Percentiles rank a stretch among this genome's conserved stretches.
phyloP scores from a whole-genome alignment of 2,888 invertebrate genomes.

The Apantesis nais region DNA sequence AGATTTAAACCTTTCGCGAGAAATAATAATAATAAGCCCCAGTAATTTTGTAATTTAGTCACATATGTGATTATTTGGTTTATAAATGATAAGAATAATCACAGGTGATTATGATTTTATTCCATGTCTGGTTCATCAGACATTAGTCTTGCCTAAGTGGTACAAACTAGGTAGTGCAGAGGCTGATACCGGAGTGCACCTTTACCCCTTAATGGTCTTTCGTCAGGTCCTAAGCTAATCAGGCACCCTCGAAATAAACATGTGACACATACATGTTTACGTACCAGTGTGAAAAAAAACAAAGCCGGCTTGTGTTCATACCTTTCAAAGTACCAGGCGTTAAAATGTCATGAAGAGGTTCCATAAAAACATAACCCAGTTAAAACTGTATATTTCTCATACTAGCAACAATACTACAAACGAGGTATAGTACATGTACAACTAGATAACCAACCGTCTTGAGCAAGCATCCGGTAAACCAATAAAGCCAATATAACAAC shows the following conservation, averaged over 20 bases:
- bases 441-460: constrained; percentile 67
- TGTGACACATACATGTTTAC: too few species aligned
- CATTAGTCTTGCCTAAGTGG: not conserved
- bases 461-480: constrained; percentile 80
- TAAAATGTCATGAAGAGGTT: not conserved
- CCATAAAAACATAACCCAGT: not conserved
- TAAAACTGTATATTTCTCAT: constrained; percentile 9
- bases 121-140: too few species aligned
- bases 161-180: too few species aligned
- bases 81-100: too few species aligned
- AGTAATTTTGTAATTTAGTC: too few species aligned
- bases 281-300: too few species aligned
- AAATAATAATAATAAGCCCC: too few species aligned
- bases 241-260: not conserved
- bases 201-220: too few species aligned
- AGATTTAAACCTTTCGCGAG: too few species aligned
- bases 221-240: not conserved
- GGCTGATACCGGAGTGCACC: too few species aligned
- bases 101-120: too few species aligned
- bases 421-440: constrained; percentile 47
- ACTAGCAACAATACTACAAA: constrained; percentile 26
- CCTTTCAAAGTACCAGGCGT: constrained; percentile 5
- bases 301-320: not conserved
- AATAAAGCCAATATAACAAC: constrained; percentile 80
- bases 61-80: too few species aligned